Evolutionary conservation across 2,888 invertebrate genomes (phyloP).

Genomic region (Melanostoma scalare): DNA sequence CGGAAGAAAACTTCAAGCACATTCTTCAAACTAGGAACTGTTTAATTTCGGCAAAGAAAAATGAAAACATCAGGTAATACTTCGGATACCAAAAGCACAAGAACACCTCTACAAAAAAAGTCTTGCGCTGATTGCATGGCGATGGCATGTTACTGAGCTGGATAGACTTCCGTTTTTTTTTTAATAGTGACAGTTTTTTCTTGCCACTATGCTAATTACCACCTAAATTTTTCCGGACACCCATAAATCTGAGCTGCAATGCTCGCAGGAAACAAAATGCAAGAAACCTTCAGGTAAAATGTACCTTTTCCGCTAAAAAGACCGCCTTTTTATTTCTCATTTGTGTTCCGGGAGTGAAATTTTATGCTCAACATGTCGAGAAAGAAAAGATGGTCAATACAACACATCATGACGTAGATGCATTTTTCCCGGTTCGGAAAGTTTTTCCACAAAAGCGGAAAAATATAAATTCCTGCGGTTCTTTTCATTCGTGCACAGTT

Average conservation of each 20-base stretch:
- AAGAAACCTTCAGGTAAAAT: constrained; percentile 30
- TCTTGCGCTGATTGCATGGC: constrained; percentile 66
- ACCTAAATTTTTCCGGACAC: constrained; percentile 67
- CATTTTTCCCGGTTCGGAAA: constrained; percentile 62
- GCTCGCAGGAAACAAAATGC: constrained; percentile 6
- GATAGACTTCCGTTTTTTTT: constrained; percentile 50
- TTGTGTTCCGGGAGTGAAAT: constrained; percentile 62
- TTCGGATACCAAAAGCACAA: constrained; percentile 3
- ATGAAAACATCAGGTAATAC: constrained; percentile 19
- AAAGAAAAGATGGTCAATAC: constrained; percentile 54
- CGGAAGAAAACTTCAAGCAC: constrained; percentile 2
- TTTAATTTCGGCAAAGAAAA: constrained; percentile 54
- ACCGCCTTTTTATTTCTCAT: constrained; percentile 28
- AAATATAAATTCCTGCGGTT: constrained; percentile 38
- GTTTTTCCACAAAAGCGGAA: constrained; percentile 34
- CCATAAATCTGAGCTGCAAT: constrained; percentile 60
- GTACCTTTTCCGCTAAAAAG: constrained; percentile 13
- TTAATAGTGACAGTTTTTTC: constrained; percentile 33
- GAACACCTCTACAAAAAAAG: constrained; percentile 12
- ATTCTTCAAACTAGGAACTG: constrained; percentile 20
- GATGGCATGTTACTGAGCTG: constrained; percentile 54
- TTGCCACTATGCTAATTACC: constrained; percentile 67
- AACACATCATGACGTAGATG: constrained; percentile 70
- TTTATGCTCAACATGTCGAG: constrained; percentile 62
- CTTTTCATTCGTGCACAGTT: constrained; percentile 13